phyloP scores from a whole-genome alignment of 1,140 invertebrate genomes.

The Aphidius ervi region DNA sequence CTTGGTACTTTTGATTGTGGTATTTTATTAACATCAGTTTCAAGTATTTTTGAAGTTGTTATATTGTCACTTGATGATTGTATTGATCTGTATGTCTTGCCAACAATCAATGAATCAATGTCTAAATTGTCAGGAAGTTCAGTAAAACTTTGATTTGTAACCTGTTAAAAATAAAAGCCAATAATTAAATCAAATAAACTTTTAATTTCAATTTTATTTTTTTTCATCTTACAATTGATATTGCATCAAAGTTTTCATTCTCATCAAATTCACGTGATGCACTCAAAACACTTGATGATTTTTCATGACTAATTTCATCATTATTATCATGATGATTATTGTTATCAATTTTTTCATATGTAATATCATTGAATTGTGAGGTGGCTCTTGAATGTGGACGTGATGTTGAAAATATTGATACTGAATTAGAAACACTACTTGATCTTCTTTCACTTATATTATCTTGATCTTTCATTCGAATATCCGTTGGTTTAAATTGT shows the following conservation, averaged over 20 bases:
- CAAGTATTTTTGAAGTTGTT: constrained; percentile 23
- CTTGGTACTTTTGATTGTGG: constrained; percentile 32
- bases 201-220: too few species aligned
- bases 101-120: constrained; percentile 10
- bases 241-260: too few species aligned
- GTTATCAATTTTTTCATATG: too few species aligned
- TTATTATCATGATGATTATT: too few species aligned
- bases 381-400: constrained; percentile 21
- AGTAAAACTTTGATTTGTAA: constrained; percentile 4
- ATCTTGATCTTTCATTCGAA: background rate
- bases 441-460: constrained; percentile 3
- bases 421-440: constrained; percentile 2
- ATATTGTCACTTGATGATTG: too few species aligned
- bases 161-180: background rate
- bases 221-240: too few species aligned
- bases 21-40: constrained; percentile 15
- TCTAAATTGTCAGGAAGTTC: constrained; percentile 11
- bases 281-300: too few species aligned
- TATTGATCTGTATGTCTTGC: background rate
- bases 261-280: too few species aligned
- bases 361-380: too few species aligned
- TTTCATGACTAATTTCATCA: too few species aligned
- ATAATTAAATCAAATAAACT: too few species aligned
- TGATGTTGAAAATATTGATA: constrained; percentile 12
- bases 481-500: constrained; percentile 10